Evolutionary conservation across 2,797 vertebrate species (phyloP), one percentile per base, ranked within the genome.

Genomic region (Sardinella longiceps): DNA sequence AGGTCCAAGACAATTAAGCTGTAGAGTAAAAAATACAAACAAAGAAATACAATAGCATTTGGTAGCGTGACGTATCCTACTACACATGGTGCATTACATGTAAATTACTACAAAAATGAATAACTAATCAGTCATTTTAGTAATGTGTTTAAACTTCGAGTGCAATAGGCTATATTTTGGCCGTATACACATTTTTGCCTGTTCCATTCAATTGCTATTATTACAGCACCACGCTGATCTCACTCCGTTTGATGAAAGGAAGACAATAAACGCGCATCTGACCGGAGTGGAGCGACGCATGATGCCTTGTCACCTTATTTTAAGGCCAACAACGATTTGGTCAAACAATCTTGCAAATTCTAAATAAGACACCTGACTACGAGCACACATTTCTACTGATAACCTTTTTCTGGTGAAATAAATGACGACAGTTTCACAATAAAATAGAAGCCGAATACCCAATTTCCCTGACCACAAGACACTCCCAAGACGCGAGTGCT

Each of bases 301-400:
- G 33, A 39, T 77, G 37, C 37, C 70, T 43, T 39, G 70, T 77
- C 70, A 77, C 70, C 70, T 77, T 33, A 70, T 63, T 63, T 11
- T 6, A 70, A 33, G 70, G 4, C 15, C 5, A 23, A 43, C 18
- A 37, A 39, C 18, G 4, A 39, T 58, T 10, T n/a, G 23, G 11
- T 66, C 28, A 70, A 77, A 77, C 37, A 20, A 20, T 33, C 5
- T 2, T 20, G 2, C n/a, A 77, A 77, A 77, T 20, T 20, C 33
- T 7, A 77, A 39, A 77, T 43, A 5, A 9, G 70, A 15, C 1
- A 12, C 9, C 30, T 43, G 10, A 70, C 10, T 63, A 30, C 3
- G 25, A 63, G 25, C 30, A 15, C 28, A 30, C 28, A 66, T 14
- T 6, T 74, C 14, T 74, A 7, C 18, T 20, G 15, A 20, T 39